phyloP scores from a whole-genome alignment of 2,888 invertebrate species.

The Drosophila fungiperda region DNA sequence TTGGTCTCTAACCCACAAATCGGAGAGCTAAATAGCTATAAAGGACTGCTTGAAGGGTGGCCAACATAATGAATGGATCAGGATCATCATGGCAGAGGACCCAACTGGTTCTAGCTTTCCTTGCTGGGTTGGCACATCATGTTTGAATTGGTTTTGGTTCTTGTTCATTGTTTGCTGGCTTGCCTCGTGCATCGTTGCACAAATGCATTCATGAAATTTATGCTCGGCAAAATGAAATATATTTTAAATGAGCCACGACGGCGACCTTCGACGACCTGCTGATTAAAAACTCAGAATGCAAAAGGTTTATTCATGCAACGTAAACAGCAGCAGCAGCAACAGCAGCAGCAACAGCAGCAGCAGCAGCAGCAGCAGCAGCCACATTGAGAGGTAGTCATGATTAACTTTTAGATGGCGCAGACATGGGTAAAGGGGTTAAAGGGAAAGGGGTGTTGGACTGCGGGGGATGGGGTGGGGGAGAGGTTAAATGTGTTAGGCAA shows the following conservation, averaged over 20 bases:
- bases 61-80: neutral
- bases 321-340: constrained; percentile 46
- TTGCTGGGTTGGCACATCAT: neutral
- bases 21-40: no score
- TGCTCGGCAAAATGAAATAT: constrained; percentile 64
- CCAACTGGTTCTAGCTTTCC: neutral
- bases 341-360: constrained; percentile 35
- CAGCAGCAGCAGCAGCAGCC: constrained; percentile 31
- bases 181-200: constrained; percentile 8
- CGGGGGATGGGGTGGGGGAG: neutral
- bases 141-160: neutral
- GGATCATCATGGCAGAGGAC: neutral
- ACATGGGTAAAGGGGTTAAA: constrained; percentile 1
- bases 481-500: neutral
- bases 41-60: no score
- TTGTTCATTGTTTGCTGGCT: neutral
- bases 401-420: constrained; percentile 66
- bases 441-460: neutral
- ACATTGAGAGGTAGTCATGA: constrained; percentile 59
- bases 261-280: constrained; percentile 57
- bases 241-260: constrained; percentile 66
- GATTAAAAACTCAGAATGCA: constrained; percentile 62
- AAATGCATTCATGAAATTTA: constrained; percentile 74
- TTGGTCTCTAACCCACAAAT: no score
- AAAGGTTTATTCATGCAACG: constrained; percentile 58